Percentiles rank a stretch among this genome's conserved stretches.
Conservation (phyloP, 2,888 invertebrate genomes). For the Dastarcus helophoroides region DNA sequence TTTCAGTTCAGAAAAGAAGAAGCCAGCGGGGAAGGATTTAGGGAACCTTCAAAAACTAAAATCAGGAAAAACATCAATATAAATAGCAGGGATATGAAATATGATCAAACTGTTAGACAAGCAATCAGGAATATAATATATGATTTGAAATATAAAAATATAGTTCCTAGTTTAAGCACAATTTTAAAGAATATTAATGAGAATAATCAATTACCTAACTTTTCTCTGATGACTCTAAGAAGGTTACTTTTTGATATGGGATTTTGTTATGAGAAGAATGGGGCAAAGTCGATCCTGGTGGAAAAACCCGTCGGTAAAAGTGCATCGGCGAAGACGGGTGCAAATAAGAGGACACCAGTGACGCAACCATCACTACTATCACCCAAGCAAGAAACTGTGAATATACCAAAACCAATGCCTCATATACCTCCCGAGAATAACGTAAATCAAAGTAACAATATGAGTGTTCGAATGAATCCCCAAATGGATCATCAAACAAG, state of each 20-base stretch:
- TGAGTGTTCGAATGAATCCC: constrained; percentile 10
- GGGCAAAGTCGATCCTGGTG: constrained; percentile 31
- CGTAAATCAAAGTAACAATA: constrained; percentile 8
- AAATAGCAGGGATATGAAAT: constrained; percentile 34
- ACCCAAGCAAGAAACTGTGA: neutral
- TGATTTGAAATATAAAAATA: constrained; percentile 30
- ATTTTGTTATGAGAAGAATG: constrained; percentile 31
- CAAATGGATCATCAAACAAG: constrained; percentile 11
- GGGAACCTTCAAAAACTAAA: constrained; percentile 33
- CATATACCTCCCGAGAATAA: neutral
- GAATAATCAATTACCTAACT: constrained; percentile 28
- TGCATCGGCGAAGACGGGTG: constrained; percentile 4
- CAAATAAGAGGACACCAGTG: constrained; percentile 9
- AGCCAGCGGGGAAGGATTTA: constrained; percentile 32
- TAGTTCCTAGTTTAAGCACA: constrained; percentile 31
- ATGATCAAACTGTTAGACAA: constrained; percentile 30
- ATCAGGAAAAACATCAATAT: constrained; percentile 33
- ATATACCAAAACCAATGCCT: constrained; percentile 1
- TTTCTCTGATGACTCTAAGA: constrained; percentile 34
- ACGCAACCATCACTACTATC: constrained; percentile 11
- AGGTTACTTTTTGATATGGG: constrained; percentile 35
- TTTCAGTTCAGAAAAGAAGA: constrained; percentile 36
- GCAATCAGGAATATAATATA: constrained; percentile 31
- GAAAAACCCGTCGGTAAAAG: constrained; percentile 20
- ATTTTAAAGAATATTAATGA: constrained; percentile 31